phyloP scores from a whole-genome alignment of 1,140 invertebrate genomes.

The Drosophila ohnishii region DNA sequence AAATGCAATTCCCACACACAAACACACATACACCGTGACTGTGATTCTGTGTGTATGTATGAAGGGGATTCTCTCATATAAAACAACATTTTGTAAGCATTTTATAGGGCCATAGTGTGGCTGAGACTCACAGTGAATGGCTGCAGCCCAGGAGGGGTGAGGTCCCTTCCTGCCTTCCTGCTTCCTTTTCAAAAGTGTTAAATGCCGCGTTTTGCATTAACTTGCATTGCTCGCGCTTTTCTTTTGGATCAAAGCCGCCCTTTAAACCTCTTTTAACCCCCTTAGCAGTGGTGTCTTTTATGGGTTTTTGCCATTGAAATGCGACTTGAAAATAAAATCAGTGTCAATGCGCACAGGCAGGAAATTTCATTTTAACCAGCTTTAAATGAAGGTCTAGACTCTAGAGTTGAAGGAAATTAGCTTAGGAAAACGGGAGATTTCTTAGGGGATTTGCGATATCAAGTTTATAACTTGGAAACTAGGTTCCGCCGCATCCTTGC shows the following conservation, averaged over 20 bases:
- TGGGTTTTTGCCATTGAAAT: constrained; percentile 66
- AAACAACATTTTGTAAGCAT: constrained; percentile 82
- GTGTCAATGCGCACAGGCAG: constrained; percentile 70
- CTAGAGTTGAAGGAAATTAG: constrained; percentile 53
- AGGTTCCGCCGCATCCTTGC: neutral
- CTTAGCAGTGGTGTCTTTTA: constrained; percentile 43
- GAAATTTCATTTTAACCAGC: constrained; percentile 59
- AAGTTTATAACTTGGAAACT: neutral
- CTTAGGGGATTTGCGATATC: constrained; percentile 19
- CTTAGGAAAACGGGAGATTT: constrained; percentile 17
- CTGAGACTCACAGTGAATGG: constrained; percentile 54
- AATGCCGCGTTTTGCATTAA: constrained; percentile 79
- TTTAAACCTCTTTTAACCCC: neutral
- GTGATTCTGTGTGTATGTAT: constrained; percentile 9
- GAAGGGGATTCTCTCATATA: constrained; percentile 55
- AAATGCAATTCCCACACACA: constrained; percentile 65
- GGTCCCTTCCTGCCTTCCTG: neutral
- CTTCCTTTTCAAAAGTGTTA: constrained; percentile 74
- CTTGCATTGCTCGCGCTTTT: constrained; percentile 56
- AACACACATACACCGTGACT: constrained; percentile 12
- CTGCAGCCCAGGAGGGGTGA: neutral
- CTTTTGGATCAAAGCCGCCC: constrained; percentile 4
- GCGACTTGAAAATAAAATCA: constrained; percentile 71
- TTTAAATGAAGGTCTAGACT: constrained; percentile 9
- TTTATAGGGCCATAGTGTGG: constrained; percentile 72